Evolutionary conservation across 2,888 invertebrate genomes (phyloP), one percentile per base, ranked within the genome.

Genomic region (Slavum lentiscoides): DNA sequence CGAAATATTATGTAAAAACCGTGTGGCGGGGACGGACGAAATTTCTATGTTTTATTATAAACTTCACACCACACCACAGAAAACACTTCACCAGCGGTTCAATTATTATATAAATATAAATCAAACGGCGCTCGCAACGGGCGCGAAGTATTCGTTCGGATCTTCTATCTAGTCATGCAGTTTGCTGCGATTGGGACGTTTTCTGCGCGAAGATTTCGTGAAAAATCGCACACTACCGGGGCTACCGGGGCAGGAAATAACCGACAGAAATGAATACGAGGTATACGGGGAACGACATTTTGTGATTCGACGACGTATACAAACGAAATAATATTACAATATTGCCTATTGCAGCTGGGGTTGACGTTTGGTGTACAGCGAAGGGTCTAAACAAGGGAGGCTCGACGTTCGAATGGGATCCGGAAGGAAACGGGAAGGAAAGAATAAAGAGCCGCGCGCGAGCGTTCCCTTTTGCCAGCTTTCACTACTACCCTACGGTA

Each of bases 371-470:
- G 62, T 13, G 11, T 15, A 11, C 3, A 13, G n/a, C 66, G 80
- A 66, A 72, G 80, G 80, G 80, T 80, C 80, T 70, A 64, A 70
- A 39, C 17, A 64, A 64, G 62, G 61, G 72, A 72, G 69, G 55
- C 43, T 64, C 72, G 21, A 39, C n/a, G 58, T 80, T 80, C 64
- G 72, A 80, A 80, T 80, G 80, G 23, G 72, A 64, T 80, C 64
- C 70, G 80, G 80, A 80, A 80, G 70, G 80, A 80, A 72, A 80
- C 70, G 72, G 80, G 72, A 80, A 80, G 80, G 72, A 80, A 80
- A 55, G 72, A 77, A 77, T 77, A 77, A 77, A 77, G 62, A 62
- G 55, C 66, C n/a, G 30, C 30, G 4, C 30, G 30, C 55, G 17
- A 55, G 59, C 59, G 37, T 55, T 55, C 70, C 55, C 62, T 77